Percentiles rank a stretch among this genome's conserved stretches.
These are phyloP conservation scores for Leistus spinibarbis DNA, from an alignment of 2,888 invertebrate genomes.

Conservation along the genomic window DNA sequence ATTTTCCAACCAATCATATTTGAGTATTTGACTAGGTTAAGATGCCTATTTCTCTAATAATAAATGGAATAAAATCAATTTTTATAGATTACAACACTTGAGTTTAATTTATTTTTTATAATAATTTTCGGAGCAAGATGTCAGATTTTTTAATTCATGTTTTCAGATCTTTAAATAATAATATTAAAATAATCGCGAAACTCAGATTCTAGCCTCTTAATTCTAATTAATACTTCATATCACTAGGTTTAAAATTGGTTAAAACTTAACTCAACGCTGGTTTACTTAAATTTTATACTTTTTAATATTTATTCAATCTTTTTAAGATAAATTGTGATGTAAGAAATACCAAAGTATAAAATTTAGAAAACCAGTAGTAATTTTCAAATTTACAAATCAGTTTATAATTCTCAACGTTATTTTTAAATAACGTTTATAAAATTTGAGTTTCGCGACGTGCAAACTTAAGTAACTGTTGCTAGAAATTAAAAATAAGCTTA, in stretches of 20 bases:
- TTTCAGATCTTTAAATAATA: background rate
- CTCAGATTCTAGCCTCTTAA: background rate
- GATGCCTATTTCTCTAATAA: background rate
- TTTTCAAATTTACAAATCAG: background rate
- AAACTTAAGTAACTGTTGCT: background rate
- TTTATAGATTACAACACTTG: slow-evolving; percentile 6
- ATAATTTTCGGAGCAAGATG: slow-evolving; percentile 15
- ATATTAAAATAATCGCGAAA: background rate
- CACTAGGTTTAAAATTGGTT: background rate
- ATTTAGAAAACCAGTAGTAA: background rate
- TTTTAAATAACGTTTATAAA: background rate
- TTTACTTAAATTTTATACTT: background rate
- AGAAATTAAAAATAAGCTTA: no score
- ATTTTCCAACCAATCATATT: slow-evolving; percentile 18
- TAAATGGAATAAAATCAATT: background rate
- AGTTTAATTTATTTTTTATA: background rate
- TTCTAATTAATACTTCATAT: background rate
- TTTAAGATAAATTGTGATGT: background rate
- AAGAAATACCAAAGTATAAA: background rate
- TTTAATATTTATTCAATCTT: background rate
- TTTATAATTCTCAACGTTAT: background rate
- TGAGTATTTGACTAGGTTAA: slow-evolving; percentile 26
- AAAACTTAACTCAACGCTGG: background rate
- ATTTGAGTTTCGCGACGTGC: background rate
- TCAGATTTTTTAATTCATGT: slow-evolving; percentile 19